These are phyloP conservation scores for Limnephilus marmoratus DNA, from an alignment of 2,888 invertebrate species.

Conservation along the genomic window DNA sequence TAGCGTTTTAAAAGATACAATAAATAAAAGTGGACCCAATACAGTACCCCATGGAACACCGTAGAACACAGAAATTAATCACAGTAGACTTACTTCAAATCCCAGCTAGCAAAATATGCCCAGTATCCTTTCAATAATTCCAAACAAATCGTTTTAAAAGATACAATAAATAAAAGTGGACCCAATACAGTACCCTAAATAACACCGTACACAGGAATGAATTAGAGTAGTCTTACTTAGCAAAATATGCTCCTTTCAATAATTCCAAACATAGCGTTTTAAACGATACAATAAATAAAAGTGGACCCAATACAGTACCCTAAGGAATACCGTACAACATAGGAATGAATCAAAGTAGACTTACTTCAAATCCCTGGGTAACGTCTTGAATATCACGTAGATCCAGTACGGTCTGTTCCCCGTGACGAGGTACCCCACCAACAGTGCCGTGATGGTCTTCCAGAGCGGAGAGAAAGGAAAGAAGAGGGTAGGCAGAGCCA, in stretches of 20 bases:
- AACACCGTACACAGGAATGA: conserved; percentile 61
- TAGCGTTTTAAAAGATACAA: too few relatives aligned
- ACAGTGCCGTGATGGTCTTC: conserved; percentile 68
- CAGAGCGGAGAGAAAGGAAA: conserved; percentile 61
- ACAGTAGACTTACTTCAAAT: too few relatives aligned
- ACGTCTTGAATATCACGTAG: conserved; percentile 74
- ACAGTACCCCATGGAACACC: too few relatives aligned
- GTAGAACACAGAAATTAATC: too few relatives aligned
- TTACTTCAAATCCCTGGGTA: conserved; percentile 73
- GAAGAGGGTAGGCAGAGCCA: conserved; percentile 46
- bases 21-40: too few relatives aligned
- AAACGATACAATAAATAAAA: background rate
- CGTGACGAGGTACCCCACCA: conserved; percentile 72
- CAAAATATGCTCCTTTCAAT: too few relatives aligned
- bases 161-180: background rate
- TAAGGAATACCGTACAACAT: background rate
- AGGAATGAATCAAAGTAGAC: conserved; percentile 66
- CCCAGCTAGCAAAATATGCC: too few relatives aligned
- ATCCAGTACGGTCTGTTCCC: conserved; percentile 76
- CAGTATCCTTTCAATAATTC: background rate
- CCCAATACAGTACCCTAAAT: background rate
- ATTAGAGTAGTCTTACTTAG: conserved; percentile 69
- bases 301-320: background rate
- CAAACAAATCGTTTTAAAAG: background rate
- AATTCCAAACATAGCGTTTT: background rate